Evolutionary conservation across 2,888 invertebrate genomes (phyloP).

Genomic region (Anaspis maculata): DNA sequence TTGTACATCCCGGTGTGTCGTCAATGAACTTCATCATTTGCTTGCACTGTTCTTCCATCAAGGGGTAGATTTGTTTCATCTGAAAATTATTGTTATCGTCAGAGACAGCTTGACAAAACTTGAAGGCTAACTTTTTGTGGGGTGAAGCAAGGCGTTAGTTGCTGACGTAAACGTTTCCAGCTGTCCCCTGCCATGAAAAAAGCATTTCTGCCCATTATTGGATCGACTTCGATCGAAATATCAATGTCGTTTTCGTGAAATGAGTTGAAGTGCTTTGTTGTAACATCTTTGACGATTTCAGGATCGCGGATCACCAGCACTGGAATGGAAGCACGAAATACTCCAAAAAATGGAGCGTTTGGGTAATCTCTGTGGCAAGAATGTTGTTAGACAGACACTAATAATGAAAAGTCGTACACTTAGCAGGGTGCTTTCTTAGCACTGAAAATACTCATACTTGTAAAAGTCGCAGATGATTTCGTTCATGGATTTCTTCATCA

Average conservation of each 20-base stretch:
- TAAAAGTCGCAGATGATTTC: constrained; percentile 11
- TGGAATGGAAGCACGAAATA: constrained; percentile 31
- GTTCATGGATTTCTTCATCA: constrained; percentile 19
- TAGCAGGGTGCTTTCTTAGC: too few species aligned
- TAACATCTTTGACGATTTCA: constrained; percentile 33
- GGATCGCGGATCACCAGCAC: constrained; percentile 32
- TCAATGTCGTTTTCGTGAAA: constrained; percentile 38
- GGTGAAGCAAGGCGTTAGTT: constrained; percentile 46
- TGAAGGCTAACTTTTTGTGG: constrained; percentile 40
- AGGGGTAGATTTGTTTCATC: constrained; percentile 44
- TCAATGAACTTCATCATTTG: constrained; percentile 40
- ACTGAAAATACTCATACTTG: constrained; percentile 12
- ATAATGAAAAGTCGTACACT: too few species aligned
- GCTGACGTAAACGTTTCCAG: constrained; percentile 45
- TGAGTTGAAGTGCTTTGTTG: constrained; percentile 33
- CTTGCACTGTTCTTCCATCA: constrained; percentile 41
- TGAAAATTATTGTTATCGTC: too few species aligned
- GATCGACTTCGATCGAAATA: constrained; percentile 40
- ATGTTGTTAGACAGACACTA: too few species aligned
- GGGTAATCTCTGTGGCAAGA: constrained; percentile 29
- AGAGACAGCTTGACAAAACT: too few species aligned
- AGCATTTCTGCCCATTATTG: constrained; percentile 43
- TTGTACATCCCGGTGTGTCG: constrained; percentile 27
- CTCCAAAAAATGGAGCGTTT: constrained; percentile 34
- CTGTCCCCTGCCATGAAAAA: constrained; percentile 42